Conservation (phyloP, 2,797 vertebrate genomes). For the Esox lucius region DNA sequence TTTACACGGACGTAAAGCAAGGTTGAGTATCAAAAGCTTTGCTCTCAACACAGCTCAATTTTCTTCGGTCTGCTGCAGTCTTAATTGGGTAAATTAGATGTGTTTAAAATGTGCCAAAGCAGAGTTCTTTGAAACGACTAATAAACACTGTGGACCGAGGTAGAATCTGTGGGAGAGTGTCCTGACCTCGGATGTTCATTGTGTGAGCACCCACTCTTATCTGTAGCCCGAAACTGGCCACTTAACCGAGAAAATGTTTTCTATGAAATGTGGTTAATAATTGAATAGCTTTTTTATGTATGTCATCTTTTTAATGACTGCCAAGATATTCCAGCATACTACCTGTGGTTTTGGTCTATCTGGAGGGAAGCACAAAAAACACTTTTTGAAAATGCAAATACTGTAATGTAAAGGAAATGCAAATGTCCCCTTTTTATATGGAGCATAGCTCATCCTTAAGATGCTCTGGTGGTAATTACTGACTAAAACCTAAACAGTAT, state of each 20-base stretch:
- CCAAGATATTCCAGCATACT: conserved; percentile 68
- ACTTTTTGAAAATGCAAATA: conserved; percentile 46
- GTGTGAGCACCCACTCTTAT: conserved; percentile 60
- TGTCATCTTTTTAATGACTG: conserved; percentile 70
- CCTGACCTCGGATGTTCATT: conserved; percentile 68
- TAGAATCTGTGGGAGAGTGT: conserved; percentile 63
- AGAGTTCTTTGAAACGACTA: conserved; percentile 47
- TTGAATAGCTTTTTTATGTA: conserved; percentile 78
- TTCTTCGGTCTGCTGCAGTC: conserved; percentile 48
- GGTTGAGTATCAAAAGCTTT: conserved; percentile 57
- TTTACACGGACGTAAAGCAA: neutral
- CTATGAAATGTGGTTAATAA: conserved; percentile 72
- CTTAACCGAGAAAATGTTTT: conserved; percentile 76
- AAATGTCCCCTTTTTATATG: conserved; percentile 55
- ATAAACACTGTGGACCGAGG: conserved; percentile 53
- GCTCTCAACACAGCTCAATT: conserved; percentile 63
- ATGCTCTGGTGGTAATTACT: conserved; percentile 61
- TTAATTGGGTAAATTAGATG: conserved; percentile 67
- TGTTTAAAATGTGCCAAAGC: conserved; percentile 57
- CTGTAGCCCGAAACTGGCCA: conserved; percentile 59
- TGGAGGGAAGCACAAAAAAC: conserved; percentile 63
- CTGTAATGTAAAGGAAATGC: conserved; percentile 63
- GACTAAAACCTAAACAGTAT: conserved; percentile 51
- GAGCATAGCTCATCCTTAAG: conserved; percentile 52
- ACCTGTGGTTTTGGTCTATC: conserved; percentile 61